Percentiles rank a stretch among this genome's conserved stretches.
Conservation (phyloP, 2,888 invertebrate species). For the Caradrina clavipalpis region DNA sequence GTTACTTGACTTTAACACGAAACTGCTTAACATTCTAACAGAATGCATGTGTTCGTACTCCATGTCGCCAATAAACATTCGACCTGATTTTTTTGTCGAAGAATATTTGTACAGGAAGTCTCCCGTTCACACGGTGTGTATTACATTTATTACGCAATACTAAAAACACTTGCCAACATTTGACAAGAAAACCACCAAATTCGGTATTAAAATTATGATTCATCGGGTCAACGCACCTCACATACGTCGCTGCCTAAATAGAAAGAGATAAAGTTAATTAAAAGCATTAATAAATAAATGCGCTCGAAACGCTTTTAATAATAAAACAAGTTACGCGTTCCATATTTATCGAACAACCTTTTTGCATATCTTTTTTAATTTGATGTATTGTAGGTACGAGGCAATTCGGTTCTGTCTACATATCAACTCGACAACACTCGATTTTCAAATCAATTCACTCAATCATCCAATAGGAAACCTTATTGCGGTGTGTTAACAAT, state of each 20-base stretch:
- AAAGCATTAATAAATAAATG: slow-evolving; percentile 88
- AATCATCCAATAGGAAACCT: slow-evolving; percentile 55
- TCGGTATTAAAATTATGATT: slow-evolving; percentile 68
- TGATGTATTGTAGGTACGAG: slow-evolving; percentile 75
- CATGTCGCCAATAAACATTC: slow-evolving; percentile 84
- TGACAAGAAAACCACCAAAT: slow-evolving; percentile 63
- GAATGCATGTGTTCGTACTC: slow-evolving; percentile 79
- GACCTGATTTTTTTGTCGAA: slow-evolving; percentile 85
- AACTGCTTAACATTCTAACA: slow-evolving; percentile 89
- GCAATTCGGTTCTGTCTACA: slow-evolving; percentile 68
- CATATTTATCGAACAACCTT: slow-evolving; percentile 76
- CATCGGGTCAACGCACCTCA: slow-evolving; percentile 82
- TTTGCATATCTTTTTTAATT: slow-evolving; percentile 88
- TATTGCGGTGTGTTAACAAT: slow-evolving; percentile 61
- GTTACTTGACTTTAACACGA: slow-evolving; percentile 82
- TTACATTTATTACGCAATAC: slow-evolving; percentile 52
- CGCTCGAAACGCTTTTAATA: slow-evolving; percentile 78
- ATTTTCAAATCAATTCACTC: slow-evolving; percentile 55
- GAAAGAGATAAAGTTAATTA: slow-evolving; percentile 87
- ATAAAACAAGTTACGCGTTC: slow-evolving; percentile 78
- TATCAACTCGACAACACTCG: slow-evolving; percentile 63
- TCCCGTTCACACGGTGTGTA: slow-evolving; percentile 80
- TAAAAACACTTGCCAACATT: slow-evolving; percentile 58
- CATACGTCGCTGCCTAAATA: slow-evolving; percentile 82
- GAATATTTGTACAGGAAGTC: slow-evolving; percentile 79